phyloP scores from a whole-genome alignment of 2,888 invertebrate species.

The Carpatolechia fugitivella region DNA sequence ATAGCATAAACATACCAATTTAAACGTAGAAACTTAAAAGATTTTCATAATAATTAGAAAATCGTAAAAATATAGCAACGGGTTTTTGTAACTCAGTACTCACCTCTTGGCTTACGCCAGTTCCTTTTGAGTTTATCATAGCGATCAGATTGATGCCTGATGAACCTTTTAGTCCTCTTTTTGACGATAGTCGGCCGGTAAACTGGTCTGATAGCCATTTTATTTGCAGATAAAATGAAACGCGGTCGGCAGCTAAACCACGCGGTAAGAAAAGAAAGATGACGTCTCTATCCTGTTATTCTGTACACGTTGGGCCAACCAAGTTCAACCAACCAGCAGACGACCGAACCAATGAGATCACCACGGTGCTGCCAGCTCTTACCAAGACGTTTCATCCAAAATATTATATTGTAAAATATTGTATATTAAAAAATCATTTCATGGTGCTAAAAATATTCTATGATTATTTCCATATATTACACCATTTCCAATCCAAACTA shows the following conservation, averaged over 20 bases:
- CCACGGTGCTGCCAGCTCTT: no score
- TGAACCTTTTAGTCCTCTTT: slow-evolving; percentile 99
- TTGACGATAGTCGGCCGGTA: slow-evolving; percentile 95
- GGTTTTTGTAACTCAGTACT: slow-evolving; percentile 23
- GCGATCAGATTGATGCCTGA: slow-evolving; percentile 98
- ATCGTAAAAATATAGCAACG: not conserved
- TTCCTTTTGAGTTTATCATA: slow-evolving; percentile 97
- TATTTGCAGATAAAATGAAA: slow-evolving; percentile 65
- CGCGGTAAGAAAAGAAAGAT: slow-evolving; percentile 78
- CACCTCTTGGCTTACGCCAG: slow-evolving; percentile 99
- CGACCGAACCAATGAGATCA: no score
- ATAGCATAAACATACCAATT: not conserved
- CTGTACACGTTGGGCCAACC: no score
- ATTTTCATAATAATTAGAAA: not conserved
- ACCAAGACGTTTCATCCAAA: no score
- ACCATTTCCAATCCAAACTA: no score
- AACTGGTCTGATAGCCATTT: slow-evolving; percentile 94
- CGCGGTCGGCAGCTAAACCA: slow-evolving; percentile 71
- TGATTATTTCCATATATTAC: no score
- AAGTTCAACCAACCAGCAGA: no score
- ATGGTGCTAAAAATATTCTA: no score
- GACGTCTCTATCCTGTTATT: no score
- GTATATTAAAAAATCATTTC: no score
- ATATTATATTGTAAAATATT: no score
- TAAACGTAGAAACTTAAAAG: not conserved